phyloP scores from a whole-genome alignment of 2,797 vertebrate species.

The Parauchenoglanis ngamensis region DNA sequence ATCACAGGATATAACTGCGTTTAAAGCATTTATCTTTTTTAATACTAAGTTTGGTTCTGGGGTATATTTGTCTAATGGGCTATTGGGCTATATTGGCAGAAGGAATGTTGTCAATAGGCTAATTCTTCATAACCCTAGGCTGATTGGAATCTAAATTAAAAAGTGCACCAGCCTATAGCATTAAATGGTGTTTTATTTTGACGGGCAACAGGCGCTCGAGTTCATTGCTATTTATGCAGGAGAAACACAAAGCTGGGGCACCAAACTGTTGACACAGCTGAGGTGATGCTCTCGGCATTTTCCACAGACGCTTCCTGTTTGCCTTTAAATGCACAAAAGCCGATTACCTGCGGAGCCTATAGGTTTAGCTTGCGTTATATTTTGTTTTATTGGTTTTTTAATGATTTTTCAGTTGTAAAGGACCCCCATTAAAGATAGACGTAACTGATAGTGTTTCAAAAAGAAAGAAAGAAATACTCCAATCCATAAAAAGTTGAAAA shows the following conservation, averaged over 20 bases:
- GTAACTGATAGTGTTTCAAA: neutral
- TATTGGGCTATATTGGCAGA: neutral
- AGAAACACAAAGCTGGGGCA: constrained; percentile 47
- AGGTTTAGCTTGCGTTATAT: neutral
- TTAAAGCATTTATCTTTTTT: neutral
- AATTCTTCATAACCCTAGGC: neutral
- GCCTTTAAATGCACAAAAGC: neutral
- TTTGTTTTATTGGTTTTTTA: neutral
- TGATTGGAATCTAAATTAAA: neutral
- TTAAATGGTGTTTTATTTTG: constrained; percentile 56
- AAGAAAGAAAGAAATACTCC: neutral
- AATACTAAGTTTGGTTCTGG: neutral
- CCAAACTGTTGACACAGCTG: constrained; percentile 60
- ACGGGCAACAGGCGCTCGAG: constrained; percentile 40
- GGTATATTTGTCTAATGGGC: neutral
- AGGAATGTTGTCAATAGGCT: neutral
- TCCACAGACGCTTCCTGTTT: constrained; percentile 29
- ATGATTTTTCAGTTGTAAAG: neutral
- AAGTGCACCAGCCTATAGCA: neutral
- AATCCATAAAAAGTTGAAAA: neutral
- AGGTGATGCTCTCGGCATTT: constrained; percentile 62
- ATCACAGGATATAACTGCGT: neutral
- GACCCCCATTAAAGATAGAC: neutral
- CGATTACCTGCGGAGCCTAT: neutral
- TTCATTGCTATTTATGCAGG: constrained; percentile 47